These are phyloP conservation scores for Psilopsiagon aurifrons DNA, from an alignment of 2,113 vertebrate genomes.

Conservation along the genomic window DNA sequence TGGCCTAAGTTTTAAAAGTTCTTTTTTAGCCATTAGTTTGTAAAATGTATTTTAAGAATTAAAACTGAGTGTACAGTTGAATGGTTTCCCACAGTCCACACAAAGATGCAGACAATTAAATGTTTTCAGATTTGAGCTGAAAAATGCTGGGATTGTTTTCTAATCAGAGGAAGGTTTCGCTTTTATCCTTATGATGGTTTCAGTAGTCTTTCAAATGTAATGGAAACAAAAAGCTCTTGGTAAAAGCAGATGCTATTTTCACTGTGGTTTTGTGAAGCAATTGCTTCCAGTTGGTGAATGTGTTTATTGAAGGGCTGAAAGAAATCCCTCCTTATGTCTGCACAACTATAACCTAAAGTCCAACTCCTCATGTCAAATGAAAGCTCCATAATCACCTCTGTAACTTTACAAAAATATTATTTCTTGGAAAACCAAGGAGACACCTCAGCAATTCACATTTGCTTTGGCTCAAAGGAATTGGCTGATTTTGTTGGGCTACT, in stretches of 20 bases:
- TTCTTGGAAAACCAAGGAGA: constrained; percentile 55
- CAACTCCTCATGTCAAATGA: background rate
- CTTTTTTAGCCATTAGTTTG: background rate
- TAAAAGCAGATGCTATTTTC: constrained; percentile 51
- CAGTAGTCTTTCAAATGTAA: constrained; percentile 43
- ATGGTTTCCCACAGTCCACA: background rate
- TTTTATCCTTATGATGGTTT: constrained; percentile 17
- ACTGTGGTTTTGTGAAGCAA: constrained; percentile 66
- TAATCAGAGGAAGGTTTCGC: constrained; percentile 29
- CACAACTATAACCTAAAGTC: constrained; percentile 46
- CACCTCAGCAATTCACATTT: constrained; percentile 44
- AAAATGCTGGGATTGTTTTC: background rate
- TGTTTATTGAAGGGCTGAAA: constrained; percentile 50
- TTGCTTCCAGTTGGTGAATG: constrained; percentile 66
- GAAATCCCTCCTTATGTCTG: constrained; percentile 55
- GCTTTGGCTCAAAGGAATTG: constrained; percentile 33
- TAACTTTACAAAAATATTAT: constrained; percentile 65
- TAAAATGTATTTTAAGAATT: constrained; percentile 3
- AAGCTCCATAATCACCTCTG: constrained; percentile 33
- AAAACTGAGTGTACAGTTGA: background rate
- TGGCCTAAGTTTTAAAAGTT: background rate
- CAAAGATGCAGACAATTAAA: constrained; percentile 36
- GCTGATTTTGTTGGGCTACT: constrained; percentile 31
- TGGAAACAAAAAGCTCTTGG: constrained; percentile 53
- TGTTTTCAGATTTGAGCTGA: constrained; percentile 24